Evolutionary conservation across 2,113 vertebrate species (phyloP).

Genomic region (western clawed frog (Xenopus tropicalis)): UCB_Xtro_10.0 CM004446.2:95695001-95695500

Average conservation of each 20-base stretch:
- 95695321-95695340: conserved; percentile 10
- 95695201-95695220: background rate
- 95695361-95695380: conserved; percentile 24
- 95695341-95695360: conserved; percentile 13
- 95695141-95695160: too few relatives aligned
- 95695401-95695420: conserved; percentile 14
- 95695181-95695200: background rate
- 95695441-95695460: conserved; percentile 12
- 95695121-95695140: too few relatives aligned
- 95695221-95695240: too few relatives aligned
- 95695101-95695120: background rate
- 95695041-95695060: too few relatives aligned
- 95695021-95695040: background rate
- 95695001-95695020: background rate
- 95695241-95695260: conserved; percentile 4
- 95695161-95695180: background rate
- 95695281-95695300: conserved; percentile 1
- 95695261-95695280: conserved; percentile 1
- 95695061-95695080: background rate
- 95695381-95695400: conserved; percentile 11
- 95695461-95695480: background rate
- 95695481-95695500: background rate
- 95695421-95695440: conserved; percentile 30
- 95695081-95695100: background rate
- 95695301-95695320: conserved; percentile 28